These are phyloP conservation scores for Diarsia rubi DNA, from an alignment of 2,888 invertebrate genomes.

Conservation along the genomic window DNA sequence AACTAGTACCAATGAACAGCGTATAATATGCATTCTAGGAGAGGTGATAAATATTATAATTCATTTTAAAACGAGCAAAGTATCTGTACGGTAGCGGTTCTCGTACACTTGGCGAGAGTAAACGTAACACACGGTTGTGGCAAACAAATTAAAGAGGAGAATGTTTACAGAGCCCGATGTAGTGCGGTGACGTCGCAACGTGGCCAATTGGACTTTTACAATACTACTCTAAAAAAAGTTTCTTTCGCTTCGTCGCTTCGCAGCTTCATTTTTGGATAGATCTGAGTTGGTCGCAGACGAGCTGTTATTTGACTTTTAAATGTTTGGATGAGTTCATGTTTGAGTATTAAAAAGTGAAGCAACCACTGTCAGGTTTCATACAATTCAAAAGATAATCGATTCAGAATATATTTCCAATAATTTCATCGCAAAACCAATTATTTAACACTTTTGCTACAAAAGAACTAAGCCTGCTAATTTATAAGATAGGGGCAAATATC, in stretches of 20 bases:
- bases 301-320: background rate
- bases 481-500: conserved; percentile 39
- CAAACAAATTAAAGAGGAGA: conserved; percentile 71
- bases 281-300: background rate
- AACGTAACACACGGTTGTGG: conserved; percentile 64
- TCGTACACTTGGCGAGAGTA: conserved; percentile 53
- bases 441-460: conserved; percentile 3
- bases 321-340: background rate
- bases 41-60: conserved; percentile 61
- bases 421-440: conserved; percentile 18
- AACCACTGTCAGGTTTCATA: background rate
- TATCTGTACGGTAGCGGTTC: conserved; percentile 23
- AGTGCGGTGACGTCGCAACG: conserved; percentile 39
- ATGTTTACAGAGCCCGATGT: conserved; percentile 60
- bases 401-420: background rate
- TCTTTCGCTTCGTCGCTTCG: conserved; percentile 34
- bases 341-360: background rate
- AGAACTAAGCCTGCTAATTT: conserved; percentile 24
- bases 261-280: conserved; percentile 12
- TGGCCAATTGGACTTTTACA: conserved; percentile 43
- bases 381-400: background rate
- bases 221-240: conserved; percentile 43
- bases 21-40: conserved; percentile 49
- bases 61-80: conserved; percentile 55
- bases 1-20: conserved; percentile 32